Evolutionary conservation across 2,113 vertebrate genomes (phyloP).

Genomic region (rat (Rattus norvegicus)): GRCr8 NC_086028.1:19245001-19245500

Average conservation of each 20-base stretch:
- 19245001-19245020: rapidly evolving
- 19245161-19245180: not conserved
- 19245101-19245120: not conserved
- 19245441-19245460: too few relatives aligned
- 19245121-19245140: not conserved
- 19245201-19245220: not conserved
- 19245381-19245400: not conserved
- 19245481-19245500: not conserved
- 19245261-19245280: too few relatives aligned
- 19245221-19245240: not conserved
- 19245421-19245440: not conserved
- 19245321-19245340: not conserved
- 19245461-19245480: not conserved
- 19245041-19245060: too few relatives aligned
- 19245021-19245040: not conserved
- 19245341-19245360: not conserved
- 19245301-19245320: not conserved
- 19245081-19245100: not conserved
- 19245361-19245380: not conserved
- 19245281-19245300: not conserved
- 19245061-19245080: not conserved
- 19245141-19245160: not conserved
- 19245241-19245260: not conserved
- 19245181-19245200: not conserved
- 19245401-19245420: too few relatives aligned